Base-by-base conservation (phyloP, 1,140 invertebrate species). In the Drosophila suzukii region DNA sequence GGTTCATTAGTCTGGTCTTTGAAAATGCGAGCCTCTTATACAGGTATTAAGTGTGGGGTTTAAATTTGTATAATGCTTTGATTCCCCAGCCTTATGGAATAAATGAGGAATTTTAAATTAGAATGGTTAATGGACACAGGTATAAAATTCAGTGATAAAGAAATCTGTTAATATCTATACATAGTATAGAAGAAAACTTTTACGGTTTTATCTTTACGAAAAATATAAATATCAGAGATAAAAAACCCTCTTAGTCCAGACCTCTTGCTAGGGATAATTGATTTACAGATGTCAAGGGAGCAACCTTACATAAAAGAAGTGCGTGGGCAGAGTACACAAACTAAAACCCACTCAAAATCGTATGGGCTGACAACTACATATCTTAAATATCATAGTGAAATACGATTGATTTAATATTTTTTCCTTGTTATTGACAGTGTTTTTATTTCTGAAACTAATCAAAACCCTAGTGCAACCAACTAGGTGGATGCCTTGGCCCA, bases 261-360 rank as follows among this genome's bases (percentile, higher is more conserved):
- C 60, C 32, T 55, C 4, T 24, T 38, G 32, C 24, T 41, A 47
- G 57, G 70, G 36, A 57, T 80, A 83, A 84, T 83, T 83, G 75
- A 84, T 84, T 84, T 76, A 71, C 44, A 63, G 49, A 43, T 70
- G 61, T 71, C 60, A 83, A 49, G 49, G 57, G 8, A 24, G n/a
- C 36, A 32, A 12, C 7, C 30, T 10, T 17, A 43, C 38, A 47
- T 51, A 61, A 70, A 58, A 71, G 53, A 70, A 66, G 66, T 27
- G 63, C 32, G 71, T 68, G 61, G 58, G 65, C 49, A 32, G 53
- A 36, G 71, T 24, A 71, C 36, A 83, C 15, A 38, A 79, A 63
- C 20, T 55, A 63, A 59, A 67, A 62, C 27, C 39, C 63, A 75
- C 81, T 78, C 60, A 50, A 51, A 46, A 38, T 20, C 15, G 17